These are phyloP conservation scores for Corythornis vintsioides DNA, from an alignment of 2,113 vertebrate genomes.

Conservation along the genomic window DNA sequence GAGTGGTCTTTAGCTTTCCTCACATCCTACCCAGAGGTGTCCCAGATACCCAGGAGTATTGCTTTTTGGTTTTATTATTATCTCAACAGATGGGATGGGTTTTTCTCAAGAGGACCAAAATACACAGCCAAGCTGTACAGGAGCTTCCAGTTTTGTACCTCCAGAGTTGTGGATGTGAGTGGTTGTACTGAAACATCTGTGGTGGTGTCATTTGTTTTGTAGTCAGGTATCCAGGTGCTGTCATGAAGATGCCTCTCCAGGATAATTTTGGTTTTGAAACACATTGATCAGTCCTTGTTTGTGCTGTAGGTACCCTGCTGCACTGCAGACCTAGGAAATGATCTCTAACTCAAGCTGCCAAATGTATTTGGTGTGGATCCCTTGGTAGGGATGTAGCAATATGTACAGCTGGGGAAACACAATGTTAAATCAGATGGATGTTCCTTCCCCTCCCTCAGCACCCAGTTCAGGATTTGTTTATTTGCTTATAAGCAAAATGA, in stretches of 20 bases:
- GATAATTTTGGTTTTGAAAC: neutral
- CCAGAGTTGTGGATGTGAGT: neutral
- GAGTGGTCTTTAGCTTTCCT: neutral
- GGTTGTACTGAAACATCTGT: neutral
- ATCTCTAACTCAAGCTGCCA: neutral
- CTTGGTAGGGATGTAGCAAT: neutral
- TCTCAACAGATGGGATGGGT: neutral
- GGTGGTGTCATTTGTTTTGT: neutral
- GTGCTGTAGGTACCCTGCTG: neutral
- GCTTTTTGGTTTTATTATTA: neutral
- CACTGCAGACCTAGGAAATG: neutral
- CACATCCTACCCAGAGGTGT: neutral
- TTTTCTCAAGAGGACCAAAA: neutral
- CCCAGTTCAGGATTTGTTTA: neutral
- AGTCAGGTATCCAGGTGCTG: neutral
- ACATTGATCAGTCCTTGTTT: neutral
- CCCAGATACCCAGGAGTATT: neutral
- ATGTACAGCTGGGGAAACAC: neutral
- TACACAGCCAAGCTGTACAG: neutral
- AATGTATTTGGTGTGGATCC: neutral
- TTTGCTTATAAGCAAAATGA: slow-evolving; percentile 15
- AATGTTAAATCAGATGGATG: neutral
- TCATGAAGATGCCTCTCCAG: neutral
- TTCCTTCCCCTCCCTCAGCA: neutral
- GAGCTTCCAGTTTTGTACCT: neutral